Percentiles rank a stretch among this genome's conserved stretches.
Conservation (phyloP, 2,888 invertebrate genomes). For the Parnassius glacialis region DNA sequence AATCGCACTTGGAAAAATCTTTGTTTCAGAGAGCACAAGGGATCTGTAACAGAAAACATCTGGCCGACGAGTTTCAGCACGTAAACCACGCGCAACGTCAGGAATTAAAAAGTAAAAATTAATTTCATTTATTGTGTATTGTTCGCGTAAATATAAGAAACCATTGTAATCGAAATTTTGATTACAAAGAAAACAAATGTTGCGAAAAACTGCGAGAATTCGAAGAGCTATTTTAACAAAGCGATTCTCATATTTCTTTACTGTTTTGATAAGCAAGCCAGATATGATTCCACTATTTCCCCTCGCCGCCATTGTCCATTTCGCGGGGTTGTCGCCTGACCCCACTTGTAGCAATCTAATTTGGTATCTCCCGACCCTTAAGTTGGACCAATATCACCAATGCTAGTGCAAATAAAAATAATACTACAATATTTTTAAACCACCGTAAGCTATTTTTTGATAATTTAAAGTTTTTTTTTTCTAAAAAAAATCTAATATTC, state of each 20-base stretch:
- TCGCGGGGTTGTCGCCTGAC: conserved; percentile 58
- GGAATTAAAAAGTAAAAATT: no score
- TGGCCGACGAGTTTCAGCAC: no score
- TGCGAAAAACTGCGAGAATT: conserved; percentile 1
- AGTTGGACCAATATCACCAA: conserved; percentile 45
- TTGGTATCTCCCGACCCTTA: conserved; percentile 42
- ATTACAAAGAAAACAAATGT: no score
- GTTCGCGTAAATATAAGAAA: no score
- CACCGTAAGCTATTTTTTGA: neutral
- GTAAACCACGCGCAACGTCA: no score
- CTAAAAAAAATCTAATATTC: no score
- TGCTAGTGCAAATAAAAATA: conserved; percentile 5
- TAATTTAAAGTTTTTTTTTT: no score
- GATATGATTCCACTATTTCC: conserved; percentile 59
- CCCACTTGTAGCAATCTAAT: conserved; percentile 74
- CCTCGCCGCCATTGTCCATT: conserved; percentile 54
- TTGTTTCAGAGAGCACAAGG: no score
- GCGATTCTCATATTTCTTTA: conserved; percentile 26
- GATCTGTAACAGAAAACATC: no score
- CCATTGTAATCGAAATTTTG: no score
- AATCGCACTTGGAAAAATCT: no score
- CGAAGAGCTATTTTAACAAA: conserved; percentile 20
- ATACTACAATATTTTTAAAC: conserved; percentile 16
- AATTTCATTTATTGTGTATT: no score
- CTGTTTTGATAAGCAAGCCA: conserved; percentile 37